Evolutionary conservation across 2,113 vertebrate genomes (phyloP).

Genomic region (Hyla sarda): DNA sequence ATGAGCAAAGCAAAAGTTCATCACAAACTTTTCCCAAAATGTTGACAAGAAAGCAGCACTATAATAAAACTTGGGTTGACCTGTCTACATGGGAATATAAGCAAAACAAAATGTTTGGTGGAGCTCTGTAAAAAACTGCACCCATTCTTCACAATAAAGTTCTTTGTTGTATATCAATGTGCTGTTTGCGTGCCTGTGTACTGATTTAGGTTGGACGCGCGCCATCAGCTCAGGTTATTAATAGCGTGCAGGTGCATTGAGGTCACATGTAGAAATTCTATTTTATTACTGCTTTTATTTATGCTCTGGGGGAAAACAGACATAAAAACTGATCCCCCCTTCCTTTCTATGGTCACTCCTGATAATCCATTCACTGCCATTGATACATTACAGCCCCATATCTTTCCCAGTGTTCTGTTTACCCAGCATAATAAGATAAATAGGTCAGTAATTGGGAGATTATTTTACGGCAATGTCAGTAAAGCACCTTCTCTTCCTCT

Average conservation of each 20-base stretch:
- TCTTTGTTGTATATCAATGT: neutral
- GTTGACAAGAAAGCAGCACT: no score
- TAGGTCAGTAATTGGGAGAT: slow-evolving; percentile 16
- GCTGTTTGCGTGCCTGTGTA: slow-evolving; percentile 17
- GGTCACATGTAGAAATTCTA: neutral
- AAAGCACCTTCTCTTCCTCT: neutral
- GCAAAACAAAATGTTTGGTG: neutral
- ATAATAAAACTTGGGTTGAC: neutral
- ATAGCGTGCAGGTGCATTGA: slow-evolving; percentile 44
- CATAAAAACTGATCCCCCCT: slow-evolving; percentile 9
- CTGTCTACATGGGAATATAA: neutral
- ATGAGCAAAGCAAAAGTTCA: no score
- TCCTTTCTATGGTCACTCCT: neutral
- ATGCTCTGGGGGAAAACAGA: slow-evolving; percentile 6
- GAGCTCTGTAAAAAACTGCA: neutral
- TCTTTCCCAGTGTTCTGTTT: neutral
- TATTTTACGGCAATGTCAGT: slow-evolving; percentile 29
- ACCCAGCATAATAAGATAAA: neutral
- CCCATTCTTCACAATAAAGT: neutral
- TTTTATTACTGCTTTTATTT: neutral
- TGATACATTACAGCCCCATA: slow-evolving; percentile 1
- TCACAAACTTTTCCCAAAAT: no score
- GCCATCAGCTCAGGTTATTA: slow-evolving; percentile 18
- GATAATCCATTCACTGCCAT: neutral
- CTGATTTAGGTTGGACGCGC: slow-evolving; percentile 29